Evolutionary conservation across 2,888 invertebrate species (phyloP).

Genomic region (Osmoderma eremita): DNA sequence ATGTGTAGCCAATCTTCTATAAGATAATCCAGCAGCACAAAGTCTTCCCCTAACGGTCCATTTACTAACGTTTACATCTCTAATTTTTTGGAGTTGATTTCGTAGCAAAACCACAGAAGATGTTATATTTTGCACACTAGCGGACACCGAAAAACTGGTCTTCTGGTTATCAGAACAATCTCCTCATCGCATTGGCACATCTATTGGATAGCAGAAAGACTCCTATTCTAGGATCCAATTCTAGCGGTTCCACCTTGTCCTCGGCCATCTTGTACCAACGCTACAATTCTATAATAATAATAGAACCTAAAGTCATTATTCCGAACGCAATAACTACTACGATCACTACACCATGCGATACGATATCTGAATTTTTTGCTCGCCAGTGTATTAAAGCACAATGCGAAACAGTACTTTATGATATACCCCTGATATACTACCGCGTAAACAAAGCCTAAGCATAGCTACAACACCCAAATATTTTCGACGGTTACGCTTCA

Average conservation of each 20-base stretch:
- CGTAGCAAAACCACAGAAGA: slow-evolving; percentile 27
- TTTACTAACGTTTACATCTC: slow-evolving; percentile 45
- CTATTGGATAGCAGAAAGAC: slow-evolving; percentile 35
- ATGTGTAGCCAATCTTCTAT: slow-evolving; percentile 44
- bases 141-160: slow-evolving; percentile 39
- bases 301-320: slow-evolving; percentile 35
- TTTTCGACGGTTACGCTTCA: too few species aligned
- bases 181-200: slow-evolving; percentile 34
- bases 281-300: slow-evolving; percentile 34
- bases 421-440: too few species aligned
- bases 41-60: slow-evolving; percentile 45
- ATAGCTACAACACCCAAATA: too few species aligned
- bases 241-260: slow-evolving; percentile 40
- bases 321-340: too few species aligned
- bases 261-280: slow-evolving; percentile 35
- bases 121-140: slow-evolving; percentile 33
- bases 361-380: too few species aligned
- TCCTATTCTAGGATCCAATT: slow-evolving; percentile 7
- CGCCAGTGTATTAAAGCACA: too few species aligned
- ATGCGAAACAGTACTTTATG: too few species aligned
- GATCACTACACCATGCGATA: too few species aligned
- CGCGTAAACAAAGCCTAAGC: too few species aligned
- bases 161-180: slow-evolving; percentile 26
- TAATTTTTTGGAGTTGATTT: slow-evolving; percentile 43
- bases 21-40: slow-evolving; percentile 32